These are phyloP conservation scores for Luehdorfia chinensis DNA, from an alignment of 1,140 invertebrate genomes.

Conservation along the genomic window DNA sequence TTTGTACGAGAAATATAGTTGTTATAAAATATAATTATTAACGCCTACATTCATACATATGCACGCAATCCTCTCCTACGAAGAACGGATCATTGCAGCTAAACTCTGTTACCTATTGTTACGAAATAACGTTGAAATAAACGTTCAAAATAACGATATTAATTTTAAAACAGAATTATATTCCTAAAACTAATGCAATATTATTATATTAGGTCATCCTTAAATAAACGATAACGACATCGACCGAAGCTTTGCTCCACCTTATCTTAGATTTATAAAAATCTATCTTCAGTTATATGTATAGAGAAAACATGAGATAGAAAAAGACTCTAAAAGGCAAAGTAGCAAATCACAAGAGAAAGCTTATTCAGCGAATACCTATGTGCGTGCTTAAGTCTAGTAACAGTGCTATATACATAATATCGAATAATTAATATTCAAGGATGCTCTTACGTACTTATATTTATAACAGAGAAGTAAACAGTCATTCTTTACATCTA, in stretches of 20 bases:
- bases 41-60: too few relatives aligned
- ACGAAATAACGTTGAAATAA: not conserved
- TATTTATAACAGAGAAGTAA: too few relatives aligned
- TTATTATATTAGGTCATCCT: conserved; percentile 24
- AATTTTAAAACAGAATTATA: not conserved
- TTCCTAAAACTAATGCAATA: not conserved
- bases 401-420: conserved; percentile 36
- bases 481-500: not conserved
- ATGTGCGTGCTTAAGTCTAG: conserved; percentile 44
- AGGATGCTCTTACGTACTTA: too few relatives aligned
- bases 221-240: not conserved
- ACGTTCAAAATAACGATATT: not conserved
- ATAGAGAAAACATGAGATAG: conserved; percentile 45
- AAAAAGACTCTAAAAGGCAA: conserved; percentile 56
- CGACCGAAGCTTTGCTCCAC: conserved; percentile 55
- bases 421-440: not conserved
- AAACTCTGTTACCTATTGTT: too few relatives aligned
- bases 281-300: conserved; percentile 37
- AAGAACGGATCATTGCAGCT: too few relatives aligned
- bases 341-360: conserved; percentile 67
- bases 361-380: conserved; percentile 46
- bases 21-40: too few relatives aligned
- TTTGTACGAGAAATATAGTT: too few relatives aligned
- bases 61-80: too few relatives aligned
- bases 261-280: conserved; percentile 53